These are phyloP conservation scores for Trogon melanurus DNA, from an alignment of 2,113 vertebrate genomes.

Conservation along the genomic window DNA sequence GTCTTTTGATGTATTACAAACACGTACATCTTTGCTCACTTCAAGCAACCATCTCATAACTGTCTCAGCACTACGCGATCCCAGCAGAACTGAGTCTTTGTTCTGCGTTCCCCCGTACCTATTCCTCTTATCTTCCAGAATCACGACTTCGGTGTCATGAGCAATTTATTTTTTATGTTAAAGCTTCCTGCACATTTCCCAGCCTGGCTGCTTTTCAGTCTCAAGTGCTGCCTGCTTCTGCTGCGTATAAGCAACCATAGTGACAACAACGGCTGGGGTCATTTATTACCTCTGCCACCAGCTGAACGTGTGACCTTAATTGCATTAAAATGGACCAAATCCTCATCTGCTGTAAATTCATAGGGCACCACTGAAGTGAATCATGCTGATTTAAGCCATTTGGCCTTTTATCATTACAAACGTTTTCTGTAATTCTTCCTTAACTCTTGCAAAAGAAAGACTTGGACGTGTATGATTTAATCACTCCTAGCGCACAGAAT, in stretches of 20 bases:
- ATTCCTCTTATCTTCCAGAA: background rate
- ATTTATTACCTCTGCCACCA: background rate
- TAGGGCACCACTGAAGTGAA: background rate
- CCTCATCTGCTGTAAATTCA: conserved; percentile 22
- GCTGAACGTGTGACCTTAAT: background rate
- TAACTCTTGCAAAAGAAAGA: background rate
- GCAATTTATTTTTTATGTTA: background rate
- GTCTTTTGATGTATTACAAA: background rate
- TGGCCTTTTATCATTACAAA: background rate
- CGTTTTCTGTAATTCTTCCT: background rate
- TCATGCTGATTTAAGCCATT: conserved; percentile 21
- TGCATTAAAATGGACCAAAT: background rate
- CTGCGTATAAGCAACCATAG: background rate
- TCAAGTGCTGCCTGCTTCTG: background rate
- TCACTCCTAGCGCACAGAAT: background rate
- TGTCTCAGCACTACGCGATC: background rate
- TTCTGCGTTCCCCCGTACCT: background rate
- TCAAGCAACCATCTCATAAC: background rate
- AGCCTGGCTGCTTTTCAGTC: background rate
- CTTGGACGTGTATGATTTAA: background rate
- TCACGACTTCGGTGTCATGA: background rate
- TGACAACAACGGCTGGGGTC: background rate
- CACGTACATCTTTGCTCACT: background rate
- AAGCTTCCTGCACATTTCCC: background rate
- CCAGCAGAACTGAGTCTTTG: background rate